These are phyloP conservation scores for Dendrolimus punctatus DNA, from an alignment of 1,140 invertebrate species.

Conservation along the genomic window DNA sequence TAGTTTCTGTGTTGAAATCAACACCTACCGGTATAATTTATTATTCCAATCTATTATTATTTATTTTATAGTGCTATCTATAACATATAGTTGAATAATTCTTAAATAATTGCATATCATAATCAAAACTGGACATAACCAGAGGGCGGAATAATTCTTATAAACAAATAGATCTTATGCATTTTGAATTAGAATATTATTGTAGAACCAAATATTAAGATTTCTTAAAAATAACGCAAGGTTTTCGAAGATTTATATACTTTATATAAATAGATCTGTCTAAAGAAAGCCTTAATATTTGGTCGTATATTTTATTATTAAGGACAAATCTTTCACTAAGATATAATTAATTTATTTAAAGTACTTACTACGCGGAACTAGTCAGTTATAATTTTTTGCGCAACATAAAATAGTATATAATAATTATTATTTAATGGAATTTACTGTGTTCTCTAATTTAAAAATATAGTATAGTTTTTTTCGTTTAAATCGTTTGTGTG, in stretches of 20 bases:
- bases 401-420: slow-evolving; percentile 62
- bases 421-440: slow-evolving; percentile 58
- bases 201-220: slow-evolving; percentile 26
- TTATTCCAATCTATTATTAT: slow-evolving; percentile 19
- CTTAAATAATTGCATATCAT: slow-evolving; percentile 56
- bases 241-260: too few species aligned
- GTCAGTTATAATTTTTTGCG: slow-evolving; percentile 71
- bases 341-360: slow-evolving; percentile 67
- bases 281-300: too few species aligned
- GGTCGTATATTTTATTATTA: slow-evolving; percentile 33
- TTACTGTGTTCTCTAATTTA: slow-evolving; percentile 67
- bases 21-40: neutral
- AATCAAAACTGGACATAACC: slow-evolving; percentile 14
- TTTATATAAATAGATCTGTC: too few species aligned
- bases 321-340: slow-evolving; percentile 65
- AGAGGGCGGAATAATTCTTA: slow-evolving; percentile 21
- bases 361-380: slow-evolving; percentile 73
- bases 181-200: slow-evolving; percentile 55
- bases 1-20: too few species aligned
- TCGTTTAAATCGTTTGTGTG: slow-evolving; percentile 66
- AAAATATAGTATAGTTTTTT: slow-evolving; percentile 58
- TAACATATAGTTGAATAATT: slow-evolving; percentile 60
- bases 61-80: slow-evolving; percentile 47
- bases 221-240: too few species aligned
- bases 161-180: slow-evolving; percentile 46